Evolutionary conservation across 2,888 invertebrate species (phyloP).

Genomic region (Chloroclystis v-ata): DNA sequence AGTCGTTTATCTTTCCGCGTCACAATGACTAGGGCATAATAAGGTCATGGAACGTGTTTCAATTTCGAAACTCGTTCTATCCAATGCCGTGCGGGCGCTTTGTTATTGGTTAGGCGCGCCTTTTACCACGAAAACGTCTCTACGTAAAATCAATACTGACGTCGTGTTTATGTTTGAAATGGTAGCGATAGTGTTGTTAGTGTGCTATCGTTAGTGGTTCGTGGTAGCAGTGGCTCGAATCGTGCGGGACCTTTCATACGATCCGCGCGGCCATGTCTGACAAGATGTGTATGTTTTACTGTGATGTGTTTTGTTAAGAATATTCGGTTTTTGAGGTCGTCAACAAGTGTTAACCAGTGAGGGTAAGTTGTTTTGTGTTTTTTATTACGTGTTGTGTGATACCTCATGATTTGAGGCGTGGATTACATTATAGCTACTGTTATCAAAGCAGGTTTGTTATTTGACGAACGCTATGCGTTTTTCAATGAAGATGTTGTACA

Average conservation of each 20-base stretch:
- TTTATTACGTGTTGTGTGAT: conserved; percentile 9
- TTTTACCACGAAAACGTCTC: conserved; percentile 46
- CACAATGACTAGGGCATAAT: conserved; percentile 47
- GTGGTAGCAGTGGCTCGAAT: conserved; percentile 51
- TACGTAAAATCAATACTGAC: conserved; percentile 56
- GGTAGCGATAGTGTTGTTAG: conserved; percentile 20
- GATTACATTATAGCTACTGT: conserved; percentile 20
- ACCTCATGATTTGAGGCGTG: conserved; percentile 16
- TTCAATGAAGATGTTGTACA: conserved; percentile 44
- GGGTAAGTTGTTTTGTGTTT: conserved; percentile 45
- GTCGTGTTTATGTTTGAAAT: conserved; percentile 29
- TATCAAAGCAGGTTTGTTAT: conserved; percentile 26
- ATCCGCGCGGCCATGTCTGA: conserved; percentile 71
- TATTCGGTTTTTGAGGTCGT: conserved; percentile 55
- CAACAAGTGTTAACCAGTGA: conserved; percentile 41
- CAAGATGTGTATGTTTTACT: conserved; percentile 55
- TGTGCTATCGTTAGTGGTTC: conserved; percentile 36
- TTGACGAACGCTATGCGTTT: conserved; percentile 31
- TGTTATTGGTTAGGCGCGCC: conserved; percentile 60
- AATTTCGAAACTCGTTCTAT: conserved; percentile 72
- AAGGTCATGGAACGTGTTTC: conserved; percentile 76
- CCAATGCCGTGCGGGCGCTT: conserved; percentile 62
- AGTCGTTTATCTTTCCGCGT: conserved; percentile 40
- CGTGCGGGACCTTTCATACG: conserved; percentile 59
- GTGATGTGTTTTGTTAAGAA: conserved; percentile 59